Evolutionary conservation across 2,113 vertebrate species (phyloP).

Genomic region (Siniperca knerii): DNA sequence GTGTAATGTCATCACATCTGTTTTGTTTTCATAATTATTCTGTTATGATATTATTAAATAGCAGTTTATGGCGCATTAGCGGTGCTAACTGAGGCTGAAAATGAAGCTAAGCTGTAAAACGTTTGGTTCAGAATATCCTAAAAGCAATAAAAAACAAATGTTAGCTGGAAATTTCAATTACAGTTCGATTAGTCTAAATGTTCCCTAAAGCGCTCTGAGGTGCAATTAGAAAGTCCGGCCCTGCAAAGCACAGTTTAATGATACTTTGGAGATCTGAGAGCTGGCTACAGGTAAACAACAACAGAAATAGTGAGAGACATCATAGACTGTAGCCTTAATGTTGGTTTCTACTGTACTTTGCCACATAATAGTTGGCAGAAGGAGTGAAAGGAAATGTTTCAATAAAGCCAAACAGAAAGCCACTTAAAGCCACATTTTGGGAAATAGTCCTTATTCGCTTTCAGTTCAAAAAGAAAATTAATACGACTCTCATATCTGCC

Average conservation of each 20-base stretch:
- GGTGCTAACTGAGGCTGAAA: constrained; percentile 11
- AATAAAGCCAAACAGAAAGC: background rate
- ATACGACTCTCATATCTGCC: background rate
- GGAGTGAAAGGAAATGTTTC: background rate
- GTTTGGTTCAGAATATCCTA: background rate
- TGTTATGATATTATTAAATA: constrained; percentile 1
- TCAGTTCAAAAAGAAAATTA: background rate
- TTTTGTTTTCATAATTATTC: background rate
- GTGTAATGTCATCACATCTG: background rate
- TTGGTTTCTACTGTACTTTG: background rate
- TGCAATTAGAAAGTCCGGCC: background rate
- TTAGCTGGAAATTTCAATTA: constrained; percentile 23
- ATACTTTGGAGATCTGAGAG: constrained; percentile 11
- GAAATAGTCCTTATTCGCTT: background rate
- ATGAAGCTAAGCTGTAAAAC: constrained; percentile 1
- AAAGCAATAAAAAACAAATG: constrained; percentile 25
- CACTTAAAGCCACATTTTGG: background rate
- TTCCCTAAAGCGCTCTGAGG: constrained; percentile 37
- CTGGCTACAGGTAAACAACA: background rate
- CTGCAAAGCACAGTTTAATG: constrained; percentile 21
- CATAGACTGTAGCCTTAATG: background rate
- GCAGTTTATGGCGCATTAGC: constrained; percentile 5
- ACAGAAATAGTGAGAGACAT: background rate
- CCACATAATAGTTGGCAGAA: background rate
- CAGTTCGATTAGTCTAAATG: constrained; percentile 26